Percentiles rank a stretch among this genome's conserved stretches.
These are phyloP conservation scores for Mustela nigripes DNA, from an alignment of 2,113 vertebrate species.

Conservation along the genomic window DNA sequence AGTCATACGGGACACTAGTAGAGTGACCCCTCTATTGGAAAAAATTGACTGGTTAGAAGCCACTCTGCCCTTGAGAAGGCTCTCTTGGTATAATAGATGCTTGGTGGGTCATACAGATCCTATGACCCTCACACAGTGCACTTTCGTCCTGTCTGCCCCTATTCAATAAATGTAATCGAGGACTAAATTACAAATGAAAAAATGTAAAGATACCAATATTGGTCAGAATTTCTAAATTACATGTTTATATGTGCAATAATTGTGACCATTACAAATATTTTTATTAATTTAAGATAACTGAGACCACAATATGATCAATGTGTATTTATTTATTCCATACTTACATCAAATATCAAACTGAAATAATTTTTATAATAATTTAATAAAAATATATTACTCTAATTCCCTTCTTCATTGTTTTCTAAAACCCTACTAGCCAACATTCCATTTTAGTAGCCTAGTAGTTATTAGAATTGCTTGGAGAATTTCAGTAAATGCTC, in stretches of 20 bases:
- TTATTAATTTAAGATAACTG: conserved; percentile 63
- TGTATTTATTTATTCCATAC: conserved; percentile 7
- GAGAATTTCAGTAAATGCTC: background rate
- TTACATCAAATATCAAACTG: conserved; percentile 43
- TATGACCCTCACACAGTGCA: background rate
- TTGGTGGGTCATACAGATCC: background rate
- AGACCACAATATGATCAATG: background rate
- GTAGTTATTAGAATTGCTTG: background rate
- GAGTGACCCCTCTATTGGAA: background rate
- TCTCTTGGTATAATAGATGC: background rate
- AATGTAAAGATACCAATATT: conserved; percentile 62
- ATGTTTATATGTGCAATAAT: conserved; percentile 54
- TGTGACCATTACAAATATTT: conserved; percentile 48
- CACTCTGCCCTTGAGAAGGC: background rate
- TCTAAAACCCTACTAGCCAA: background rate
- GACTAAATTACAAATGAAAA: conserved; percentile 55
- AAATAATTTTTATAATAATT: conserved; percentile 21
- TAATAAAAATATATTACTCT: background rate
- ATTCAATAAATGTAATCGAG: conserved; percentile 52
- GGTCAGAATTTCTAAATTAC: conserved; percentile 48
- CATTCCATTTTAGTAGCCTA: background rate
- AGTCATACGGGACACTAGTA: background rate
- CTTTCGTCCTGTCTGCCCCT: background rate
- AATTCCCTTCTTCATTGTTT: background rate
- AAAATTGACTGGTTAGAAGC: background rate